Base-by-base conservation (phyloP, 2,888 invertebrate species). In the Pediacus dermestoides region DNA sequence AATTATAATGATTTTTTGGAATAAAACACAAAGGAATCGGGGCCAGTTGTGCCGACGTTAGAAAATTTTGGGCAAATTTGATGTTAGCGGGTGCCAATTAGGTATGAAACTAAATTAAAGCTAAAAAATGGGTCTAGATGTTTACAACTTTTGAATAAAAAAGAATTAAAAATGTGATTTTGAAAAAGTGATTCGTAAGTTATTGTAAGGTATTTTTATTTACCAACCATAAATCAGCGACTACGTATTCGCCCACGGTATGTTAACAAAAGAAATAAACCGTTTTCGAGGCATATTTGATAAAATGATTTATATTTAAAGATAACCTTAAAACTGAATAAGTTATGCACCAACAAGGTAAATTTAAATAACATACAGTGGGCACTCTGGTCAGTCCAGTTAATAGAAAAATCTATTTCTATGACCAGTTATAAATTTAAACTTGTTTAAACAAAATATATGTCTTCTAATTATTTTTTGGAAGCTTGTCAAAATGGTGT, bases 381-480 rank as follows among this genome's bases (percentile, higher is more conserved):
- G 18, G 18, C 18, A 18, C 18, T 34, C 25, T 39, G 31, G 39
- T 25, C 44, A 42, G 15, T 26, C 31, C 40, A 34, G 44, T 44
- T 50, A 50, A 46, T 48, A 48, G 48, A 48, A 48, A 46, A 46
- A 42, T 48, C 40, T 37, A 43, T 40, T 42, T 39, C 40, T n/a
- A n/a, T n/a, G n/a, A n/a, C n/a, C n/a, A n/a, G n/a, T n/a, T 50
- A 58, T 54, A 59, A 60, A 60, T 61, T 53, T 44, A 39, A 48
- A 50, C 49, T 50, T 49, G 54, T 50, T 55, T 56, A 42, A 48
- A 45, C 48, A 48, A 46, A 48, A 46, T 47, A 43, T 47, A 48
- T 23, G n/a, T 42, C 45, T 48, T 58, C 57, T 61, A 62, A 64
- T 64, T 64, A 62, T 60, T 60, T 63, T 57, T 52, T 61, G 61